These are phyloP conservation scores for Shargacucullia verbasci DNA, from an alignment of 2,888 invertebrate genomes.

Conservation along the genomic window DNA sequence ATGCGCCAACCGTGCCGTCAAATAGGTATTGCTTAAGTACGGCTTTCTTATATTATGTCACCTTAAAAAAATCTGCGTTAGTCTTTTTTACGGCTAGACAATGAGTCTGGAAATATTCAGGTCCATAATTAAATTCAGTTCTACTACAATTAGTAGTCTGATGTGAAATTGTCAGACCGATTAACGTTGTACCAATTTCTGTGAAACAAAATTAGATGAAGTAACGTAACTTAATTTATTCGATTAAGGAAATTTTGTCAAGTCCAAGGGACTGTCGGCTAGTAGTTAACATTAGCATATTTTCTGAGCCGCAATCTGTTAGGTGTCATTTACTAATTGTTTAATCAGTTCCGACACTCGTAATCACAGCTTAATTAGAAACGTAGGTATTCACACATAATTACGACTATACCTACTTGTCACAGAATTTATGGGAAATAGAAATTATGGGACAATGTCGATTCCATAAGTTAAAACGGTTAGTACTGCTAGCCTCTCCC, in stretches of 20 bases:
- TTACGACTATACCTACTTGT: background rate
- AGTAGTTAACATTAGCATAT: constrained; percentile 27
- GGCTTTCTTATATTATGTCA: no score
- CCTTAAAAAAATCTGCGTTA: no score
- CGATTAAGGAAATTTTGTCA: constrained; percentile 15
- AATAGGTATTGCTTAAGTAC: no score
- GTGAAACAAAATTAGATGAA: constrained; percentile 15
- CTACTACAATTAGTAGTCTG: no score
- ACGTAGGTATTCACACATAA: background rate
- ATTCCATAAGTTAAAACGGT: no score
- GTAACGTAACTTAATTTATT: constrained; percentile 7
- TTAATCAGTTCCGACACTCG: constrained; percentile 9
- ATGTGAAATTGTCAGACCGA: background rate
- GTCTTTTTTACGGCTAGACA: background rate
- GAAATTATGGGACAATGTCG: no score
- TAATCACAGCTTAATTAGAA: constrained; percentile 7
- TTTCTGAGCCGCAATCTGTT: constrained; percentile 12
- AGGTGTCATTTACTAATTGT: constrained; percentile 15
- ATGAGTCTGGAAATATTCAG: no score
- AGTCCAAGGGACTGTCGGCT: constrained; percentile 8
- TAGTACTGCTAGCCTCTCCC: no score
- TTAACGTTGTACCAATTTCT: background rate
- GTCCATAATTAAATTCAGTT: no score
- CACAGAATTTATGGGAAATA: no score
- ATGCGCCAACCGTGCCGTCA: no score